Conservation (phyloP, 2,888 invertebrate genomes). For the Drosophila nr. perissopoda region DNA sequence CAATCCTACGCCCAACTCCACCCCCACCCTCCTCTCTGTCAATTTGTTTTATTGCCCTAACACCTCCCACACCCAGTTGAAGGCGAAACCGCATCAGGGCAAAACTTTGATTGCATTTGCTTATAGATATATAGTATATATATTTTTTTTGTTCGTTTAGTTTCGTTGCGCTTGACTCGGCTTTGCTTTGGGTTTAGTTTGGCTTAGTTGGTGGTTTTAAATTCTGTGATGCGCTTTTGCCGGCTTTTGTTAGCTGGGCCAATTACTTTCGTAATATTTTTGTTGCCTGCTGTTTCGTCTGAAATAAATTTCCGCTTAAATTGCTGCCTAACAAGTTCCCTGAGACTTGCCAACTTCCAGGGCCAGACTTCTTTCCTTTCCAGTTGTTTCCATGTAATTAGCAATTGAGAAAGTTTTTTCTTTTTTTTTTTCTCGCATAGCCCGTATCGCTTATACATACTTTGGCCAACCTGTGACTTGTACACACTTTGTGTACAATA, state of each 20-base stretch:
- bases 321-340: slow-evolving; percentile 60
- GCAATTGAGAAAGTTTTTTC: slow-evolving; percentile 64
- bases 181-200: slow-evolving; percentile 61
- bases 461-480: slow-evolving; percentile 16
- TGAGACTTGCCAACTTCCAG: slow-evolving; percentile 17
- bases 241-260: slow-evolving; percentile 72
- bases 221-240: slow-evolving; percentile 54
- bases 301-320: slow-evolving; percentile 78
- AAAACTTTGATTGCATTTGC: slow-evolving; percentile 77
- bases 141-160: slow-evolving; percentile 16
- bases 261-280: slow-evolving; percentile 64
- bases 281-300: slow-evolving; percentile 69
- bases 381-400: slow-evolving; percentile 63
- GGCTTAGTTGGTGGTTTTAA: slow-evolving; percentile 38
- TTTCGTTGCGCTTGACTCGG: slow-evolving; percentile 51
- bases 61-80: slow-evolving; percentile 48
- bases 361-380: slow-evolving; percentile 3
- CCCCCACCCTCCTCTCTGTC: neutral
- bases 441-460: slow-evolving; percentile 19
- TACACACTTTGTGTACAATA: slow-evolving; percentile 44
- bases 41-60: slow-evolving; percentile 75
- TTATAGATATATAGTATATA: slow-evolving; percentile 25
- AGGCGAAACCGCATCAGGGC: slow-evolving; percentile 15
- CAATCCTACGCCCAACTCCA: too few species aligned
- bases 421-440: slow-evolving; percentile 19